phyloP scores from a whole-genome alignment of 1,140 invertebrate species.

The Heterodera carotae region DNA sequence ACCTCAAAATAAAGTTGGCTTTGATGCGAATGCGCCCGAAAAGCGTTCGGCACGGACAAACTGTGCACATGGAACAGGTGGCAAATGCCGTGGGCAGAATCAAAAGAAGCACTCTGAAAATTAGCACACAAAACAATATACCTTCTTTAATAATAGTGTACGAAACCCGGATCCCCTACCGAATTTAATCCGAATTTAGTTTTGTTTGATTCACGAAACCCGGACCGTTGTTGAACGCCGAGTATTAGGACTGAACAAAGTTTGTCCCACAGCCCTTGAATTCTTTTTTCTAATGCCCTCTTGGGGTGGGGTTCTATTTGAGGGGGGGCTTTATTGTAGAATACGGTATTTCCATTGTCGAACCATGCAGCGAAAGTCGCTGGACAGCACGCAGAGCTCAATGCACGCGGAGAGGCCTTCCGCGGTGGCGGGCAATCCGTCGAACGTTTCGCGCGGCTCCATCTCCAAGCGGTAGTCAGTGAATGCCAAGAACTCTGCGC shows the following conservation, averaged over 20 bases:
- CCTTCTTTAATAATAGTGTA: too few species aligned
- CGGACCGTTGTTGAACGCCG: too few species aligned
- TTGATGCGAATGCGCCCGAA: constrained; percentile 21
- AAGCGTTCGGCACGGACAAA: constrained; percentile 30
- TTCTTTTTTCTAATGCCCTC: background rate
- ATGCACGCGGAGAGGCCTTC: constrained; percentile 38
- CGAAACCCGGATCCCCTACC: too few species aligned
- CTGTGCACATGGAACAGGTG: constrained; percentile 31
- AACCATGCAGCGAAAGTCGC: constrained; percentile 34
- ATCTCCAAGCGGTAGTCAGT: constrained; percentile 26
- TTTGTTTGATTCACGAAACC: too few species aligned
- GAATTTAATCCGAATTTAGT: background rate
- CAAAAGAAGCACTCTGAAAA: constrained; percentile 40
- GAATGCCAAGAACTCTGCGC: constrained; percentile 35
- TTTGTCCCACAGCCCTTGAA: too few species aligned
- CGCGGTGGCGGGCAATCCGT: constrained; percentile 25
- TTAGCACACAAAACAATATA: background rate
- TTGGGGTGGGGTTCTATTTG: background rate
- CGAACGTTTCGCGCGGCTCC: constrained; percentile 31
- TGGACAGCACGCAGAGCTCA: constrained; percentile 38
- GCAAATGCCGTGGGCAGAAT: constrained; percentile 23
- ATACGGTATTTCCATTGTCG: background rate
- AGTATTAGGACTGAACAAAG: too few species aligned
- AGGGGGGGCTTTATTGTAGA: too few species aligned
- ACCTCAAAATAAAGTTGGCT: constrained; percentile 37